Evolutionary conservation across 2,888 invertebrate genomes (phyloP).

Genomic region (Leucophenga maculata): DNA sequence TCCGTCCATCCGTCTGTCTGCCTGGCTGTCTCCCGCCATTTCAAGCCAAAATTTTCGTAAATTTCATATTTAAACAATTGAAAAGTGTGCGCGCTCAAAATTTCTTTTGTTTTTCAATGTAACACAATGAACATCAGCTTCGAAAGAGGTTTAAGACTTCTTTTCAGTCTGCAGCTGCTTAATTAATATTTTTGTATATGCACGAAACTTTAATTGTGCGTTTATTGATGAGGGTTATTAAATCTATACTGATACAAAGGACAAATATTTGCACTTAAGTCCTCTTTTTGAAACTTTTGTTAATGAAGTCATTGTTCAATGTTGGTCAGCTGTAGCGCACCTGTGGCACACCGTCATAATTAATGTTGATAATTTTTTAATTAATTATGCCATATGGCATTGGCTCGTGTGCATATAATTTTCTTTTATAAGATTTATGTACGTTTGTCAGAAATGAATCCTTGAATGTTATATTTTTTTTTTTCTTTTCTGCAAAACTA

Average conservation of each 20-base stretch:
- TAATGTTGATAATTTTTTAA: slow-evolving; percentile 22
- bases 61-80: neutral
- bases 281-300: neutral
- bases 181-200: slow-evolving; percentile 18
- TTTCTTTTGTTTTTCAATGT: neutral
- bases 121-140: neutral
- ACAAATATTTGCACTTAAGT: neutral
- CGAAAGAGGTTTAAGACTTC: slow-evolving; percentile 14
- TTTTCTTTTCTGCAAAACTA: slow-evolving; percentile 42
- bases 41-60: neutral
- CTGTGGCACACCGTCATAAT: slow-evolving; percentile 6
- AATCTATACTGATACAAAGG: neutral
- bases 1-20: neutral
- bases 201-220: neutral
- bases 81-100: neutral
- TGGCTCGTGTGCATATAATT: neutral
- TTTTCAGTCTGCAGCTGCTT: neutral
- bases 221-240: neutral
- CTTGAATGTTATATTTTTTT: too few relatives aligned
- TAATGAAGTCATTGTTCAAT: slow-evolving; percentile 12
- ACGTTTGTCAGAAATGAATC: slow-evolving; percentile 7
- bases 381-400: slow-evolving; percentile 11
- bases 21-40: neutral
- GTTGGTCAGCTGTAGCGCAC: neutral
- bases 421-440: neutral